Conservation (phyloP, 2,113 vertebrate species). For the Mormoops blainvillei region DNA sequence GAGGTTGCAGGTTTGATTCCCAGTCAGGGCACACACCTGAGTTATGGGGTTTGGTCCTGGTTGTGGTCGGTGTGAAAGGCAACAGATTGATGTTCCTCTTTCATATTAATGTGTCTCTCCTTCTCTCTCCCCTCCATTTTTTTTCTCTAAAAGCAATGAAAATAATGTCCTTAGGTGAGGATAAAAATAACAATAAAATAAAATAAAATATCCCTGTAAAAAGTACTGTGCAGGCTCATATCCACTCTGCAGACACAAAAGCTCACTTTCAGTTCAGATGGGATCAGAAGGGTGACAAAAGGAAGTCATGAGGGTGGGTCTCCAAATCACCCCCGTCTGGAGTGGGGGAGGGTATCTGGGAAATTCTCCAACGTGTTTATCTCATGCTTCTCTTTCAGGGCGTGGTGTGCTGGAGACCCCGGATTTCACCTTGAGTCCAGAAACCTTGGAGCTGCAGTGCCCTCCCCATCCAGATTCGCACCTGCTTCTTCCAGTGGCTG, state of each 20-base stretch:
- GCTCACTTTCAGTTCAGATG: not conserved
- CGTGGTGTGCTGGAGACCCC: rapidly evolving
- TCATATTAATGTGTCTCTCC: too few relatives aligned
- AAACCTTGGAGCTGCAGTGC: rapidly evolving
- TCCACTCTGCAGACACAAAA: not conserved
- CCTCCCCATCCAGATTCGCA: rapidly evolving
- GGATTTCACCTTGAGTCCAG: not conserved
- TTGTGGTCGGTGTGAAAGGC: too few relatives aligned
- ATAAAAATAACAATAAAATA: too few relatives aligned
- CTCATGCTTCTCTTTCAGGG: not conserved
- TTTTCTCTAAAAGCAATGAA: too few relatives aligned
- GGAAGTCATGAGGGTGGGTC: not conserved
- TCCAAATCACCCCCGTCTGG: not conserved
- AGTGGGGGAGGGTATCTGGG: too few relatives aligned
- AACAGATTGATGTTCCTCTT: too few relatives aligned
- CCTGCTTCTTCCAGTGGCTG: not conserved
- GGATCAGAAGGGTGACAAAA: not conserved
- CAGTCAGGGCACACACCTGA: too few relatives aligned
- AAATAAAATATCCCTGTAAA: not conserved
- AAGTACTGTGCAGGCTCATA: not conserved
- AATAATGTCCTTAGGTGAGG: too few relatives aligned
- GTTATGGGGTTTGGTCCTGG: too few relatives aligned
- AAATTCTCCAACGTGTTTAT: not conserved
- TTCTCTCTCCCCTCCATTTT: too few relatives aligned
- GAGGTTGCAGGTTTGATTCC: too few relatives aligned